Conservation (phyloP, 2,797 vertebrate species). For the Ambastaia sidthimunki region DNA sequence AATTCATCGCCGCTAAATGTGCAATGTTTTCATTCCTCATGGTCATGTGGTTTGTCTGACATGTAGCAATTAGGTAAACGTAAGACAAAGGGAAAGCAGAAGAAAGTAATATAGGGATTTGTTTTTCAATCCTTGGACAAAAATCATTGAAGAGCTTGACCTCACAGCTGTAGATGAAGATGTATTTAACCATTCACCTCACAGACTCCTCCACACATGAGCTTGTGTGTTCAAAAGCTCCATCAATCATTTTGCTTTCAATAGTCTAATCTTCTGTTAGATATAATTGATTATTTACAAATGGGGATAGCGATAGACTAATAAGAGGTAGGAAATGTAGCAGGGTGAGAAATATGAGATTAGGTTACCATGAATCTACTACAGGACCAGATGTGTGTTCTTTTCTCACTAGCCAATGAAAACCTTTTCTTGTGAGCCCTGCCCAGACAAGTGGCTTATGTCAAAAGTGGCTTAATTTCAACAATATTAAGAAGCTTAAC, state of each 20-base stretch:
- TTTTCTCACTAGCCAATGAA: background rate
- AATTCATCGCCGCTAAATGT: slow-evolving; percentile 35
- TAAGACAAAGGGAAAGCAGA: slow-evolving; percentile 15
- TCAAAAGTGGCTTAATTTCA: too few species aligned
- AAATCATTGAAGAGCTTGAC: slow-evolving; percentile 46
- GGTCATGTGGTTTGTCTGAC: slow-evolving; percentile 25
- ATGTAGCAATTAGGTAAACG: slow-evolving; percentile 34
- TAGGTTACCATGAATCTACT: background rate
- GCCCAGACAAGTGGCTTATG: too few species aligned
- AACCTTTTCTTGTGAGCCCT: background rate
- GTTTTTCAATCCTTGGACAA: slow-evolving; percentile 28
- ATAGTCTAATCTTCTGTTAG: slow-evolving; percentile 32
- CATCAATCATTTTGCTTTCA: slow-evolving; percentile 38
- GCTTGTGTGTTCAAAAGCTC: slow-evolving; percentile 35
- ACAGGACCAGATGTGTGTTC: background rate
- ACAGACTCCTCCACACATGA: slow-evolving; percentile 12
- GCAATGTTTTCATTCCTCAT: slow-evolving; percentile 37
- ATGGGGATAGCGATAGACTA: background rate
- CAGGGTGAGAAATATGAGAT: background rate
- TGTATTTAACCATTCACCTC: slow-evolving; percentile 55
- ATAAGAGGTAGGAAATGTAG: slow-evolving; percentile 9
- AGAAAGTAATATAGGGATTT: slow-evolving; percentile 18
- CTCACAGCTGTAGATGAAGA: slow-evolving; percentile 49
- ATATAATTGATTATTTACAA: slow-evolving; percentile 51
- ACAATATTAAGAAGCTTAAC: too few species aligned